Base-by-base conservation (phyloP, 2,797 vertebrate genomes). In the Leucoraja ocellata region DNA sequence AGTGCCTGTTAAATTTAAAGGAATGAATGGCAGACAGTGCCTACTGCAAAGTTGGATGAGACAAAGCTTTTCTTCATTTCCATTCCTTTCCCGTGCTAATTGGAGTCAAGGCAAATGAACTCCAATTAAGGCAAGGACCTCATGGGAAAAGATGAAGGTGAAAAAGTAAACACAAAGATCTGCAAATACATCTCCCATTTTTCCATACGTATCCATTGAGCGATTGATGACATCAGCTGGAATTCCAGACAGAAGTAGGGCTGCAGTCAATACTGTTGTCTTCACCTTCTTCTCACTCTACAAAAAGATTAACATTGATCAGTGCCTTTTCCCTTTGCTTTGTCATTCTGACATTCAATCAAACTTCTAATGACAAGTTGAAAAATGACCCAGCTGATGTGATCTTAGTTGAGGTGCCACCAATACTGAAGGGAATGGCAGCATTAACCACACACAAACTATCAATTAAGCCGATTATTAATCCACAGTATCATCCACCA, bases 161-260 rank as follows among this genome's bases (percentile, higher is more conserved):
- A 99, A 99, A 97, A 99, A 99, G 95, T 99, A 99, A 94, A 98
- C 95, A 93, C 99, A 99, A 91, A 99, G 98, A 95, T 99, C 99
- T 10, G 98, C 98, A 91, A 99, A 99, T 93, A 99, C 98, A 93
- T 99, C 98, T 4, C 98, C 98, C 98, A 99, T 99, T 96, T 97
- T 98, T 95, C 98, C 96, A 95, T 99, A 99, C 93, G 98, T 99
- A 95, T 99, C 98, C 98, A 99, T 98, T 71, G 98, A 99, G 94
- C 98, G 98, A 96, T 97, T 98, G 94, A 99, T 99, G 93, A 99
- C 98, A 94, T 99, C 98, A 0, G 98, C 97, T 0, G 99, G 99
- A 95, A 99, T 99, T 39, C 98, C 98, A 0, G 98, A 99, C 80
- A 99, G 96, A 21, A 99, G 94, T 91, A 99, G 97, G 58, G 99